Evolutionary conservation across 2,113 vertebrate species (phyloP).

Genomic region (Orycteropus afer): DNA sequence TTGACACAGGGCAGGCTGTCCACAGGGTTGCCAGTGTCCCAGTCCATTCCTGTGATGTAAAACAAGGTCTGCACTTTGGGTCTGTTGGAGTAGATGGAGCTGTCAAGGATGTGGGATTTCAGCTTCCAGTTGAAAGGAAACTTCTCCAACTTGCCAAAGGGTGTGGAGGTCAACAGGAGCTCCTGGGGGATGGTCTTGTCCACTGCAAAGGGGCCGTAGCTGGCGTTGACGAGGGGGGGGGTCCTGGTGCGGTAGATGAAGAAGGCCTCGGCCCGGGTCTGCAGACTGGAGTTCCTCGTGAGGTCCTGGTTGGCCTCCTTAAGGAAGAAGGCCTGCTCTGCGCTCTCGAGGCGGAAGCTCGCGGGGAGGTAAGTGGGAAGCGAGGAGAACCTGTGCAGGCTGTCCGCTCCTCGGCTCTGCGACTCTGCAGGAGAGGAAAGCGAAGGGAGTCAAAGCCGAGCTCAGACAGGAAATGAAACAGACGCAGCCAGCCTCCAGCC

Average conservation of each 20-base stretch:
- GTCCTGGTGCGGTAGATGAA: conserved; percentile 90
- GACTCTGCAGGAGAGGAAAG: conserved; percentile 83
- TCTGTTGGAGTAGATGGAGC: conserved; percentile 89
- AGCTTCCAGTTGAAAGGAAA: conserved; percentile 91
- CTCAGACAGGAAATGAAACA: fast-evolving
- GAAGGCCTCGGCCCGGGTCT: conserved; percentile 91
- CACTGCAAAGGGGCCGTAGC: conserved; percentile 91
- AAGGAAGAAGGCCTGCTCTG: conserved; percentile 93
- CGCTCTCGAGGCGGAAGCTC: conserved; percentile 87
- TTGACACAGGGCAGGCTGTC: conserved; percentile 92
- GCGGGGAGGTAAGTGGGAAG: conserved; percentile 93
- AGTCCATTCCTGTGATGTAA: conserved; percentile 92
- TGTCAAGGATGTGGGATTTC: conserved; percentile 90
- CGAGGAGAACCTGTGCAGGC: conserved; percentile 90
- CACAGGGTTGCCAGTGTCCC: conserved; percentile 86
- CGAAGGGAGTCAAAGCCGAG: neutral
- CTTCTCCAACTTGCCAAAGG: conserved; percentile 81
- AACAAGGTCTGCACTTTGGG: conserved; percentile 95
- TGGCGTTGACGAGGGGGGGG: conserved; percentile 91
- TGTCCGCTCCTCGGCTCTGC: conserved; percentile 85
- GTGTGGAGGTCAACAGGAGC: conserved; percentile 87
- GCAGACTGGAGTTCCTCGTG: conserved; percentile 94
- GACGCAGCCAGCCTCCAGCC: fast-evolving
- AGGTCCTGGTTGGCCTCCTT: conserved; percentile 96
- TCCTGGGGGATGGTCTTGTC: conserved; percentile 89